Evolutionary conservation across 2,113 vertebrate genomes (phyloP).

Genomic region (Chamaea fasciata): DNA sequence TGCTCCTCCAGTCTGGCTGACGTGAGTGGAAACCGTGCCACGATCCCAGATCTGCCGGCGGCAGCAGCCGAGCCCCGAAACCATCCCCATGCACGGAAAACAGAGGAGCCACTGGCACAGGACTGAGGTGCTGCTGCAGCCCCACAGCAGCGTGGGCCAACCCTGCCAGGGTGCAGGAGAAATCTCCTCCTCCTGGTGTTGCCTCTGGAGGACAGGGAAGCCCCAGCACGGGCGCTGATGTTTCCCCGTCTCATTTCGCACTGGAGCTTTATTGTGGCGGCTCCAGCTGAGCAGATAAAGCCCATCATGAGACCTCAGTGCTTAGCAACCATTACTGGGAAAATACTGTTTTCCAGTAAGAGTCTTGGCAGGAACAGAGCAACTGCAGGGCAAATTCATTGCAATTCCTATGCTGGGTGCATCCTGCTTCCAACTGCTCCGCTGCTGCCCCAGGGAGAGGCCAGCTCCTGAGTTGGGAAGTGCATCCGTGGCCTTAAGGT

Average conservation of each 20-base stretch:
- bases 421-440: not conserved
- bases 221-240: not conserved
- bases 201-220: not conserved
- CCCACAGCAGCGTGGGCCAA: not conserved
- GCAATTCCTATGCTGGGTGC: not conserved
- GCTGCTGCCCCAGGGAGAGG: not conserved
- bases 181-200: not conserved
- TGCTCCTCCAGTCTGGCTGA: slow-evolving; percentile 2
- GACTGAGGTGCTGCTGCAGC: not conserved
- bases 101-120: not conserved
- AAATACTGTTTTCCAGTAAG: slow-evolving; percentile 40
- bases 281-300: slow-evolving; percentile 45
- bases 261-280: not conserved
- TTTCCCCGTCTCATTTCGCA: not conserved
- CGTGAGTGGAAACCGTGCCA: not conserved
- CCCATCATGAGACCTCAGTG: not conserved
- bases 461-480: not conserved
- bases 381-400: not conserved
- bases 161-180: not conserved
- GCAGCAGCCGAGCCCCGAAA: not conserved
- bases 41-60: not conserved
- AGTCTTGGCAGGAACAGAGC: slow-evolving; percentile 14
- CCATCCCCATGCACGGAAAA: fast-evolving
- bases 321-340: slow-evolving; percentile 42
- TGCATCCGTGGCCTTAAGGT: not conserved